Conservation (phyloP, 1,140 invertebrate genomes). For the Platyscapa corneri region DNA sequence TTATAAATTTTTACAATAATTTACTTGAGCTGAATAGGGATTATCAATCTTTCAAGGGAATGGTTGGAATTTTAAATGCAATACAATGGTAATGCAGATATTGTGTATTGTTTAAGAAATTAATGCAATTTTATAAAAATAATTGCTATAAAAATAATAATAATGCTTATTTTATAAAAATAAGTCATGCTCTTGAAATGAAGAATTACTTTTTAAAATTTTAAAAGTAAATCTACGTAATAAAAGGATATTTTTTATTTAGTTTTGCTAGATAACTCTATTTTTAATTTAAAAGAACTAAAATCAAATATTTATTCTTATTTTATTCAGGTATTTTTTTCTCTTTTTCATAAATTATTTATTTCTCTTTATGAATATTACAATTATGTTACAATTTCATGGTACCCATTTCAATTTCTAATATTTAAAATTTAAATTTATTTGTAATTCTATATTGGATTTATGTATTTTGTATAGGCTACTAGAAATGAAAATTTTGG, state of each 20-base stretch:
- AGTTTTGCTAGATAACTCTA: not conserved
- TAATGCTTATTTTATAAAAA: too few species aligned
- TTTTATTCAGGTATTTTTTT: not conserved
- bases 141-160: too few species aligned
- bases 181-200: too few species aligned
- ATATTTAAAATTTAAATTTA: constrained; percentile 26
- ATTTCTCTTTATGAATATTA: not conserved
- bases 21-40: too few species aligned
- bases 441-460: too few species aligned
- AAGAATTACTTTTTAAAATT: too few species aligned
- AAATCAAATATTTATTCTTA: not conserved
- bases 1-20: too few species aligned
- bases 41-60: too few species aligned
- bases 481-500: not conserved
- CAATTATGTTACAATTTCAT: not conserved
- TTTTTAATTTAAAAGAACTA: not conserved
- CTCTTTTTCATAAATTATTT: constrained; percentile 15
- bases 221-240: not conserved
- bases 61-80: too few species aligned
- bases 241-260: not conserved
- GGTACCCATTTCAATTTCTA: not conserved
- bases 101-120: too few species aligned
- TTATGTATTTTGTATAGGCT: not conserved
- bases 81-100: too few species aligned
- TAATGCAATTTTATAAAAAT: too few species aligned